phyloP scores from a whole-genome alignment of 2,888 invertebrate species.

The Schrankia costaestrigalis region DNA sequence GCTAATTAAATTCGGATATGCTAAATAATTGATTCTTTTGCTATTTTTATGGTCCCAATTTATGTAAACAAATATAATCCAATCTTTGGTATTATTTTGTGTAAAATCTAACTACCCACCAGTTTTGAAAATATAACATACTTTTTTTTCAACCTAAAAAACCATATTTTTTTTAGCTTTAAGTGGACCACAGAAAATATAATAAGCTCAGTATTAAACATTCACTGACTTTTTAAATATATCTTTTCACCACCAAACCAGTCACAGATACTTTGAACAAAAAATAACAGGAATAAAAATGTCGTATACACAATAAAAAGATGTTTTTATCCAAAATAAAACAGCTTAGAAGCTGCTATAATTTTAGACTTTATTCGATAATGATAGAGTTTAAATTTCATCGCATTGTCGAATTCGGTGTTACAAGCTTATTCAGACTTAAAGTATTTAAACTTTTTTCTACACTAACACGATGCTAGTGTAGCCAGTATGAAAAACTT shows the following conservation, averaged over 20 bases:
- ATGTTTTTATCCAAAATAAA: too few relatives aligned
- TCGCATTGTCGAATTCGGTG: too few relatives aligned
- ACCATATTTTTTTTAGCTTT: slow-evolving; percentile 4
- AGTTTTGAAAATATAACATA: too few relatives aligned
- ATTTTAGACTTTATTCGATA: too few relatives aligned
- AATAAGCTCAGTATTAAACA: slow-evolving; percentile 23
- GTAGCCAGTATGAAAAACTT: slow-evolving; percentile 26
- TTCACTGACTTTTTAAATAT: slow-evolving; percentile 19
- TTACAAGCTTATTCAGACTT: slow-evolving; percentile 19
- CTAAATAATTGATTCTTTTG: slow-evolving; percentile 63
- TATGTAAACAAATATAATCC: slow-evolving; percentile 18
- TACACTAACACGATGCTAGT: slow-evolving; percentile 26
- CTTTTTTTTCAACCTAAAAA: too few relatives aligned
- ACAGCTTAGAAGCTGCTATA: too few relatives aligned
- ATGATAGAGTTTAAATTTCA: too few relatives aligned
- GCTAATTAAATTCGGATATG: slow-evolving; percentile 62
- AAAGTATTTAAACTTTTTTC: slow-evolving; percentile 23
- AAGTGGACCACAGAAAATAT: slow-evolving; percentile 33
- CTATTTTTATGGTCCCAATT: slow-evolving; percentile 40
- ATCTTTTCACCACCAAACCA: slow-evolving; percentile 56
- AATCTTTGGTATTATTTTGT: too few relatives aligned
- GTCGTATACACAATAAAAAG: slow-evolving; percentile 2
- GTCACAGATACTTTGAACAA: slow-evolving; percentile 39
- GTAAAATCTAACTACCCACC: too few relatives aligned
- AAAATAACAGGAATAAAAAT: slow-evolving; percentile 21